Base-by-base conservation (phyloP, 2,888 invertebrate genomes). In the Microctonus hyperodae region DNA sequence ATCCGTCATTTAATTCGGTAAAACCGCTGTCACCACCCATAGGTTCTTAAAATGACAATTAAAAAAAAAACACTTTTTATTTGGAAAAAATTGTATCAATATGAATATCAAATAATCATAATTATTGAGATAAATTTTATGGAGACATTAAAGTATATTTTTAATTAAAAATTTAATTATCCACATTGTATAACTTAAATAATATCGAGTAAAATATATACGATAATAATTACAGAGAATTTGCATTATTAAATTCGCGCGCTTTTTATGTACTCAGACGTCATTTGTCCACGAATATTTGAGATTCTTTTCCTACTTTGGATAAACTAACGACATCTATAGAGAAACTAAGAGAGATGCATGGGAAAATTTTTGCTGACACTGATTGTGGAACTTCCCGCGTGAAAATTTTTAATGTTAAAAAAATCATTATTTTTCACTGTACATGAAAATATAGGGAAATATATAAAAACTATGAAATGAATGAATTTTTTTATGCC, bases 1-100 rank as follows among this genome's bases (percentile, higher is more conserved):
- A 75, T 61, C 77, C 79, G 62, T 83, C 81, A 61, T 78, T 81
- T 50, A 83, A 71, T 70, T 83, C 82, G 2, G 75, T 77, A 60
- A 80, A 83, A 25, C 79, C 80, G 56, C 80, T 81, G 67, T 81
- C 82, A 60, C 77, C 79, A 58, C 79, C 79, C n/a, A 81, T 72
- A 13, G 77, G 78, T 74, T 80, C 83, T 83, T 69, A 3, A 73
- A 68, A 64, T 4, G 44, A 35, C 22, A 61, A 44, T 40, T 10
- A 57, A 40, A 20, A 11, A 44, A 33, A 22, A 50, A 16, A 5
- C 10, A 50, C 2, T 13, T 9, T n/a, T 3, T 20, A 50, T 2
- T 3, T 6, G 50, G n/a, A 22, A 50, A 50, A 50, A 20, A 56
- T 56, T n/a, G n/a, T n/a, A n/a, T n/a, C n/a, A 56, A 28, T 16